Conservation (phyloP, 2,888 invertebrate genomes). For the Monoplex corrugatus region DNA sequence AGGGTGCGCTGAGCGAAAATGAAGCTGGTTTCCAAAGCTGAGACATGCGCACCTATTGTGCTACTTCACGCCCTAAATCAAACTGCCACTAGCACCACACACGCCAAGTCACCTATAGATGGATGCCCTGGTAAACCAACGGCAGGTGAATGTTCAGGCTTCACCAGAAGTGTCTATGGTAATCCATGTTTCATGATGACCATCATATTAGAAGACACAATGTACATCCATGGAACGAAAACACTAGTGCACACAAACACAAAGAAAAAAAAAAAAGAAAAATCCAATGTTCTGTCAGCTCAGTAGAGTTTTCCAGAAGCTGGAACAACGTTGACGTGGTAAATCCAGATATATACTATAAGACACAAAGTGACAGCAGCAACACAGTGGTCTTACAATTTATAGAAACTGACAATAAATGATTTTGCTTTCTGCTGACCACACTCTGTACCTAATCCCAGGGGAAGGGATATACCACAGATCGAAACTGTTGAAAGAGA, state of each 20-base stretch:
- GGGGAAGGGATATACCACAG: not conserved
- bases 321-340: not conserved
- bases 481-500: constrained; percentile 3
- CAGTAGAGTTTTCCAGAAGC: no score
- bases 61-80: constrained; percentile 25
- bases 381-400: no score
- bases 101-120: not conserved
- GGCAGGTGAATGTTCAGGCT: not conserved
- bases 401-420: no score
- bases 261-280: no score
- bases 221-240: constrained; percentile 2
- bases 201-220: not conserved
- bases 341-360: constrained; percentile 37
- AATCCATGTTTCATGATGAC: not conserved
- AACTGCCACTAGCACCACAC: constrained; percentile 27
- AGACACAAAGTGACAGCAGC: no score
- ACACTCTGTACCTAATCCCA: constrained; percentile 18
- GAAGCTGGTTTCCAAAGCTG: constrained; percentile 45
- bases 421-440: not conserved
- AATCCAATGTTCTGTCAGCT: no score
- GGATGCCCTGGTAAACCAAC: not conserved
- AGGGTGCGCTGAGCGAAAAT: constrained; percentile 47
- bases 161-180: not conserved
- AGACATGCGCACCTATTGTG: constrained; percentile 54
- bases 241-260: not conserved